Evolutionary conservation across 2,888 invertebrate genomes (phyloP), one percentile per base, ranked within the genome.

Genomic region (Meteorus colon): DNA sequence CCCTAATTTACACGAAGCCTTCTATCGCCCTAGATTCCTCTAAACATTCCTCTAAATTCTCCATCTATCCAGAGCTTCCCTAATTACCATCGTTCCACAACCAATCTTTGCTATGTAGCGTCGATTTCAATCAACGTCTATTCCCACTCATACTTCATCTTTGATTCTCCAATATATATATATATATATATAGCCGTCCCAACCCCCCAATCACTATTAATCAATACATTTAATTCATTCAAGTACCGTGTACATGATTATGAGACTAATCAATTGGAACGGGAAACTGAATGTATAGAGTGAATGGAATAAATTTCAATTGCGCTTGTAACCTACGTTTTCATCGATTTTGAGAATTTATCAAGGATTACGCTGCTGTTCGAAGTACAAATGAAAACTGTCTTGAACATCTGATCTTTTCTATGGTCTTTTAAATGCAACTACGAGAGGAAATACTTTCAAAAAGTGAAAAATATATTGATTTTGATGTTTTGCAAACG

Each of bases 71-170:
- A 55, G 19, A 55, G 24, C 19, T 19, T 55, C n/a, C 55, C 8
- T 19, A 55, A 55, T 55, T 55, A 55, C 19, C 55, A 19, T 55
- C n/a, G n/a, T 55, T 55, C 4, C 55, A 8, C 19, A 55, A 55
- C 8, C 55, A 55, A n/a, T 19, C n/a, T 55, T 55, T 19, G 19
- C 55, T 55, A n/a, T 10, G 19, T 55, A 8, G n/a, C 19, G 24
- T 55, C 55, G 19, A 19, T 55, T 55, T 55, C 19, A 55, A 55
- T 55, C 55, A 55, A 55, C 55, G 19, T 19, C n/a, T n/a, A 55
- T 19, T 55, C 10, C 6, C n/a, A 8, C 10, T 19, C 24, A 10
- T 19, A 48, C 48, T 48, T 16, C 14, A 48, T 16, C 48, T 48
- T n/a, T 48, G 48, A 48, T 48, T 48, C 48, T 0, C 16, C 14